A percentile compares a stretch with the other conserved stretches of the same genome.
Conservation (phyloP, 2,888 invertebrate genomes). For the Alloplasta piceator region DNA sequence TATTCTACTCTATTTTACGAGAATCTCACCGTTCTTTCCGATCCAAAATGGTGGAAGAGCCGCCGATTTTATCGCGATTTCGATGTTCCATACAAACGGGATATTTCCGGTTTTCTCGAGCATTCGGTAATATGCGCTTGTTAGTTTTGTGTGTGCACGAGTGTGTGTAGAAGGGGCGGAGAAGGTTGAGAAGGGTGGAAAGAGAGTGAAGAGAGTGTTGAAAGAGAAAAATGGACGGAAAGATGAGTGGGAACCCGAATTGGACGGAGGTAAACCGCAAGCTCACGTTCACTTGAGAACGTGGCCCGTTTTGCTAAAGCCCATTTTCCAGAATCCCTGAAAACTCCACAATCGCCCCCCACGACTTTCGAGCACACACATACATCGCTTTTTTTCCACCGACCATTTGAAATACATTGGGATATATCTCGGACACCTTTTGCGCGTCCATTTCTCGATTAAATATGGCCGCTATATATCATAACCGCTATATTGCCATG, state of each 20-base stretch:
- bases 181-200: neutral
- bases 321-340: constrained; percentile 30
- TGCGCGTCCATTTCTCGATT: constrained; percentile 22
- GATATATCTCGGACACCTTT: constrained; percentile 13
- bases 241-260: constrained; percentile 49
- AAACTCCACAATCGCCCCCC: constrained; percentile 20
- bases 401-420: constrained; percentile 51
- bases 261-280: constrained; percentile 45
- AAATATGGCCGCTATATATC: constrained; percentile 24
- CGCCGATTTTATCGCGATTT: constrained; percentile 40
- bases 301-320: constrained; percentile 52
- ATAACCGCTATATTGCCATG: neutral
- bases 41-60: constrained; percentile 1
- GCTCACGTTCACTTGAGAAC: constrained; percentile 55
- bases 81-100: constrained; percentile 12
- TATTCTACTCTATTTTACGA: constrained; percentile 36
- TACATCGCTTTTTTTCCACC: constrained; percentile 17
- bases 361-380: constrained; percentile 32
- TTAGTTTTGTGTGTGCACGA: neutral
- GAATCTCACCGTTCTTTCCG: constrained; percentile 22
- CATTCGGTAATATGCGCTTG: constrained; percentile 42
- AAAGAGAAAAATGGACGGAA: constrained; percentile 56
- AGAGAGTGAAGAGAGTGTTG: neutral
- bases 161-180: constrained; percentile 1
- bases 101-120: constrained; percentile 61